A percentile compares a stretch with the other conserved stretches of the same genome.
phyloP scores from a whole-genome alignment of 1,140 invertebrate species.

The Drosophila guanche region DNA sequence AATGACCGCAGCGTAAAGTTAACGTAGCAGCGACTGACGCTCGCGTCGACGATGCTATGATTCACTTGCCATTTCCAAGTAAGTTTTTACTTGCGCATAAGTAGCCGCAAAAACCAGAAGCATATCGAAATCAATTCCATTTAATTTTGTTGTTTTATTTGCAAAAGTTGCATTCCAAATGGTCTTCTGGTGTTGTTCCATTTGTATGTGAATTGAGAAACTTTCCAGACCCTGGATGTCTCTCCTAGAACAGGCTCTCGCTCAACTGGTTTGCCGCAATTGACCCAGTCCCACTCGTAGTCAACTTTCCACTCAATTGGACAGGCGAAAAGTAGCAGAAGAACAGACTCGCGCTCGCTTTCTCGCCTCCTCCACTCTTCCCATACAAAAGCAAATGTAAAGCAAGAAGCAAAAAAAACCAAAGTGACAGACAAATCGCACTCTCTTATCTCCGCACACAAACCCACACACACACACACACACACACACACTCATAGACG shows the following conservation, averaged over 20 bases:
- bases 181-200: slow-evolving; percentile 7
- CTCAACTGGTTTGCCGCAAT: slow-evolving; percentile 60
- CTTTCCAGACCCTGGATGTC: slow-evolving; percentile 35
- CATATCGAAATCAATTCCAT: slow-evolving; percentile 26
- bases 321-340: slow-evolving; percentile 21
- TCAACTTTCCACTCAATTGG: slow-evolving; percentile 70
- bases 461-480: no score
- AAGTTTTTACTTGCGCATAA: slow-evolving; percentile 41
- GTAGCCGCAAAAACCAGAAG: slow-evolving; percentile 9
- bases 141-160: slow-evolving; percentile 24
- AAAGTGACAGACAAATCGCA: not conserved
- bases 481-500: no score
- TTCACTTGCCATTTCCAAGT: slow-evolving; percentile 59
- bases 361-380: not conserved
- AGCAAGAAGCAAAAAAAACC: slow-evolving; percentile 20
- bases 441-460: no score
- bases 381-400: slow-evolving; percentile 41
- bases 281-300: slow-evolving; percentile 62
- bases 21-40: not conserved
- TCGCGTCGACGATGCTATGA: slow-evolving; percentile 41
- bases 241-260: slow-evolving; percentile 15
- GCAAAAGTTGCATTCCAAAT: slow-evolving; percentile 20
- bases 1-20: slow-evolving; percentile 21
- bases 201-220: slow-evolving; percentile 22
- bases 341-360: no score